Conservation (phyloP, 2,797 vertebrate genomes). For the Agapornis canus region DNA sequence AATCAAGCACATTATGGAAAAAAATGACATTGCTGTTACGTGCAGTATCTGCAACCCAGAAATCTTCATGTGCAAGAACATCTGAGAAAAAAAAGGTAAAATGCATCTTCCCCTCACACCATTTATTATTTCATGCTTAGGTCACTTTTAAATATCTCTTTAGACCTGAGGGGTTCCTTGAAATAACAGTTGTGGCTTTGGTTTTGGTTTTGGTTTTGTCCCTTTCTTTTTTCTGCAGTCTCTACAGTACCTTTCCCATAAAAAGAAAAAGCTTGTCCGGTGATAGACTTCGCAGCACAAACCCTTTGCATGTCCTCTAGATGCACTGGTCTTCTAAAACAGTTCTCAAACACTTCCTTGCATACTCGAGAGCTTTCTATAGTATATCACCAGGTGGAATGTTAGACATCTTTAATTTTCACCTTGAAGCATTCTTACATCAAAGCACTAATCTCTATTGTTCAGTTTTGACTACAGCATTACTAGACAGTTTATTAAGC, state of each 20-base stretch:
- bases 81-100: not conserved
- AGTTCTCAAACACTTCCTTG: not conserved
- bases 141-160: not conserved
- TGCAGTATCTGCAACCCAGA: not conserved
- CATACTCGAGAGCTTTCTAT: not conserved
- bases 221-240: not conserved
- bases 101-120: not conserved
- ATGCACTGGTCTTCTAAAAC: not conserved
- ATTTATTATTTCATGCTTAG: not conserved
- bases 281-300: not conserved
- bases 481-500: constrained; percentile 42
- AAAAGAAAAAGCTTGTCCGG: not conserved
- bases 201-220: too few species aligned
- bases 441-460: constrained; percentile 44
- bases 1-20: constrained; percentile 15
- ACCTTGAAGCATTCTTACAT: constrained; percentile 22
- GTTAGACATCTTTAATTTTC: constrained; percentile 24
- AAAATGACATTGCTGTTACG: not conserved
- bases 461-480: constrained; percentile 38
- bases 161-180: not conserved
- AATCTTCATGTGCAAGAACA: not conserved
- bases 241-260: not conserved
- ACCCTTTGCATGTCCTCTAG: not conserved
- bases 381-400: not conserved
- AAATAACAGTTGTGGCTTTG: not conserved